Base-by-base conservation (phyloP, 2,113 vertebrate species). In the Hemiprocne comata region DNA sequence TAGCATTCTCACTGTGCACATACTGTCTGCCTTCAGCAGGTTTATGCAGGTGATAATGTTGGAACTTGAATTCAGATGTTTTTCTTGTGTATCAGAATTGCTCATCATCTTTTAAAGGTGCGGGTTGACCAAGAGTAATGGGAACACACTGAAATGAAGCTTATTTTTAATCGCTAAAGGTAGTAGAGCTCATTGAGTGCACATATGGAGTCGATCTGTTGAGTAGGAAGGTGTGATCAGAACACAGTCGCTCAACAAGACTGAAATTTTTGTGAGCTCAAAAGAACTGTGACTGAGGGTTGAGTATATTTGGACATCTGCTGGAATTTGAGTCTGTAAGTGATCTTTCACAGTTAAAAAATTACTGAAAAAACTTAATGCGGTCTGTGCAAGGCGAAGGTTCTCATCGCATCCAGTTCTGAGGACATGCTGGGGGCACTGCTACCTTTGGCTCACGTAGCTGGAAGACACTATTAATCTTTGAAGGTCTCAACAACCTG, bases 191-290 rank as follows among this genome's bases (percentile, higher is more conserved):
- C 44, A 36, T 28, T 75, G 94, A 75, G 42, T 28, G 88, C 70
- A 92, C 95, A 96, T 95, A 97, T 79, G 95, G 96, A 94, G 93
- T 89, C 2, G 83, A 92, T 96, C 96, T 97, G 93, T 73, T 97
- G 95, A 95, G 95, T 97, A 85, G 95, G 96, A 96, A 96, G 94
- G 96, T 96, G 95, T 1, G 44, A 96, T 90, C 94, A 89, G 96
- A 93, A 85, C 88, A 92, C 57, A 87, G 93, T 92, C 77, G 9
- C 66, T 95, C 92, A 89, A 88, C 66, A 95, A 78, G 92, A 75
- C 57, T 73, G 84, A 34, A 84, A 62, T 89, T 89, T 91, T 76
- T 91, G 84, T 69, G 73, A 87, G 90, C 90, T 82, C 3, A 7
- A 29, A 58, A 85, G 95, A 87, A 7, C 76, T 94, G 85, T 86